Evolutionary conservation across 2,888 invertebrate species (phyloP), one percentile per base, ranked within the genome.

Genomic region (Chrysolina americana): DNA sequence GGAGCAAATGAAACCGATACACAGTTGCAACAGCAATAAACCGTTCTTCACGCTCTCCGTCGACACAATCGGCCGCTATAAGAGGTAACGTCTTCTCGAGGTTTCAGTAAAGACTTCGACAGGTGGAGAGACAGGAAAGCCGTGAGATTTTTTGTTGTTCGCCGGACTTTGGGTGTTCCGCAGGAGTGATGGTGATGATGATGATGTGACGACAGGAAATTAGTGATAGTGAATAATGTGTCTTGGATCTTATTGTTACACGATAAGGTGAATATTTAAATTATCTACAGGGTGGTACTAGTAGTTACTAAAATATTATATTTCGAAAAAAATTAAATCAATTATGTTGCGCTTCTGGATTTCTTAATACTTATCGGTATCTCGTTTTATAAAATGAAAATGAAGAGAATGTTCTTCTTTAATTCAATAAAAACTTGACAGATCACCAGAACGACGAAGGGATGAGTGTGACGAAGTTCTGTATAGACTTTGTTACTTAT

Each of bases 31-130:
- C 15, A 50, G 50, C 50, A 17, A 50, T 19, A 23, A 28, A 15
- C 59, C 59, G 59, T 23, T 59, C n/a, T 59, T 36, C 23, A 28
- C n/a, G 36, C 36, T 59, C 23, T 23, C 28, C 15, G 59, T 28
- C n/a, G 9, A 17, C 56, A 56, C 15, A 56, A 21, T 23, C 50
- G 10, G 48, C 68, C 41, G 56, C 19, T 68, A 68, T 68, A 68
- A 68, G 68, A 68, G 41, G 36, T 68, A 68, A 68, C 41, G 53
- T 36, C 36, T 53, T 56, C 50, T 36, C 9, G 56, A 19, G 41
- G 50, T 68, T 50, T 19, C 68, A 53, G 53, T 50, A 68, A 53
- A 73, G 73, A 73, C 73, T 70, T n/a, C 73, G 65, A 70, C 48
- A 65, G 65, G 73, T 59, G 56, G 53, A 64, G 9, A 70, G 65